These are phyloP conservation scores for Stichodactyla helianthus DNA, from an alignment of 64 coral and sea anemone genomes.

Conservation along the genomic window DNA sequence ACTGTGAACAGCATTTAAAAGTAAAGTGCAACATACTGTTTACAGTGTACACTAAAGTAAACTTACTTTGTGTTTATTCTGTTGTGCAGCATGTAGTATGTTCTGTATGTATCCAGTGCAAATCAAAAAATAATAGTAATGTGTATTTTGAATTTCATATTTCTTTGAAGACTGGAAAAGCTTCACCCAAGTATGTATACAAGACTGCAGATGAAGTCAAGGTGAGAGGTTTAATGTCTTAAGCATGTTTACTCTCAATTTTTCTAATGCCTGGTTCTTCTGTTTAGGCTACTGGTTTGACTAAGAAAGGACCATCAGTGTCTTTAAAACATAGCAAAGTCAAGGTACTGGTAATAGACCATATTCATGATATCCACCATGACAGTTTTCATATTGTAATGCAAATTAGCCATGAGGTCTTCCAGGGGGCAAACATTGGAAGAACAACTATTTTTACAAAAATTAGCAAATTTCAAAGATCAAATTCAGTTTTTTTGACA, in stretches of 20 bases:
- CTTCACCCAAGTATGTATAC: constrained; percentile 95
- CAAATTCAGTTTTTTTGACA: too few species aligned
- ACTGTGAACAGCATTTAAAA: too few species aligned
- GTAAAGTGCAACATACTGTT: too few species aligned
- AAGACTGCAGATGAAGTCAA: constrained; percentile 99
- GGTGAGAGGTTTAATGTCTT: constrained; percentile 20
- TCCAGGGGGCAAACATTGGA: too few species aligned
- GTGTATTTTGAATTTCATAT: neutral
- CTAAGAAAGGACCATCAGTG: constrained; percentile 77
- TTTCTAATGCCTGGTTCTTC: neutral
- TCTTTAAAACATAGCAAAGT: constrained; percentile 86
- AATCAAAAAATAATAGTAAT: neutral
- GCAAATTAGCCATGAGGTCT: too few species aligned
- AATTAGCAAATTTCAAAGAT: too few species aligned
- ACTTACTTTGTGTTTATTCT: too few species aligned
- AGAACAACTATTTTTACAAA: too few species aligned
- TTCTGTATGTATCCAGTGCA: neutral
- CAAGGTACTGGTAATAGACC: constrained; percentile 27
- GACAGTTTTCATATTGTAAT: neutral
- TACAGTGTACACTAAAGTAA: too few species aligned
- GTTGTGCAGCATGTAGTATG: too few species aligned
- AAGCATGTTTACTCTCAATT: neutral
- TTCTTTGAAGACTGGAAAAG: constrained; percentile 42
- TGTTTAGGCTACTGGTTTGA: constrained; percentile 63
- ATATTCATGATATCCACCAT: neutral